Evolutionary conservation across 2,113 vertebrate genomes (phyloP), one percentile per base, ranked within the genome.

Genomic region (Pomatostomus ruficeps): DNA sequence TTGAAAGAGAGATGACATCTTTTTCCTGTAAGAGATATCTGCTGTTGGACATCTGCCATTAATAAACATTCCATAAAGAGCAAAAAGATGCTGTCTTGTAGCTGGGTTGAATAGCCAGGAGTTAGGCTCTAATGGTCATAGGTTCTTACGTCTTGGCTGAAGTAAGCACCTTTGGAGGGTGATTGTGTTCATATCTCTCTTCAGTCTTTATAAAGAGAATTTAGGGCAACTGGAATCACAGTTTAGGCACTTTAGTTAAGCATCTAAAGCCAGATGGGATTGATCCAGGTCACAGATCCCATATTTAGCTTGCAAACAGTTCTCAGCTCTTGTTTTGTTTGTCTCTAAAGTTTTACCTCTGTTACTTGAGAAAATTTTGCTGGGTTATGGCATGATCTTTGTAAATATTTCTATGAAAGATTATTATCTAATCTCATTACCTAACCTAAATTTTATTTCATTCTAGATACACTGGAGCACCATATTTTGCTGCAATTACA

Each of bases 401-500:
- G 6, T 79, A 76, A 92, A 54, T 82, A 63, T 68, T 83, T 42
- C 8, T 38, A 2, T 42, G 48, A 57, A 82, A 75, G 57, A 63
- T 65, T 20, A 14, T 80, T 40, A 28, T 70, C 22, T 84, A 9
- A 23, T 35, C 24, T 83, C 14, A 22, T 84, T 63, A 52, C 20
- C 29, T 83, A 89, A 93, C 29, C 21, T 77, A n/a, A 55, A 58
- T 31, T 82, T 25, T 79, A 31, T 93, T 63, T 94, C 31, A 52
- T 94, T 95, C 61, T 77, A 99, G 99, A 80, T 99, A 99, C 86
- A 99, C 99, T 10, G 99, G 99, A 93, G 99, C 99, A 23, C 99
- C 99, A 0, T 99, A 99, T 93, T 99, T 99, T 96, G 99, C 99
- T 45, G 99, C 99, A 43, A 99, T 99, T 97, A 98, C 99, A 40